phyloP scores from a whole-genome alignment of 2,888 invertebrate species.

The Callyntrura guangdongensis region DNA sequence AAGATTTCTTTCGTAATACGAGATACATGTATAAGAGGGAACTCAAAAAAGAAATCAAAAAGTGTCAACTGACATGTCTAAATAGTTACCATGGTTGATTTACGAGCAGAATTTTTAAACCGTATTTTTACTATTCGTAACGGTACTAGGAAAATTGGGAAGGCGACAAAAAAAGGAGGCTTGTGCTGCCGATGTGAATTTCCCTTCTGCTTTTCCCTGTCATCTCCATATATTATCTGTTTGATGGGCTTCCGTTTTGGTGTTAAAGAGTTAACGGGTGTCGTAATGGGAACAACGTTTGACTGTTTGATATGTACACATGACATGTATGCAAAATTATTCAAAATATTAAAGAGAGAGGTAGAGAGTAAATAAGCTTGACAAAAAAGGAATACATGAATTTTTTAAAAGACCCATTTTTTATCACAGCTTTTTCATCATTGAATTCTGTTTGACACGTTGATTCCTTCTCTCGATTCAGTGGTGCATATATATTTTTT shows the following conservation, averaged over 20 bases:
- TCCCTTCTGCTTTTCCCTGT: slow-evolving; percentile 17
- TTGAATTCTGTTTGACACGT: neutral
- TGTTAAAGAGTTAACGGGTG: slow-evolving; percentile 26
- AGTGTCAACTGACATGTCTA: slow-evolving; percentile 83
- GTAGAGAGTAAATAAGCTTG: slow-evolving; percentile 31
- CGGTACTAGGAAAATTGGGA: neutral
- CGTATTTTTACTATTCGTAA: slow-evolving; percentile 46
- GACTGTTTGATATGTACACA: slow-evolving; percentile 23
- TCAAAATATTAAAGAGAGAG: neutral
- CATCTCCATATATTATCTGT: slow-evolving; percentile 46
- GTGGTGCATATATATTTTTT: slow-evolving; percentile 35
- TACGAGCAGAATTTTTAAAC: slow-evolving; percentile 83
- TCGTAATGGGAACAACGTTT: slow-evolving; percentile 23
- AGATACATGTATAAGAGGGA: no score
- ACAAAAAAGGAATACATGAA: slow-evolving; percentile 28
- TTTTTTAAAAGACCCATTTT: neutral
- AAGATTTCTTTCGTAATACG: neutral
- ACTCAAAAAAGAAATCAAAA: slow-evolving; percentile 77
- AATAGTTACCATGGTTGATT: slow-evolving; percentile 83
- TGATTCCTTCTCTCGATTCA: slow-evolving; percentile 4
- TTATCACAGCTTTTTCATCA: slow-evolving; percentile 36
- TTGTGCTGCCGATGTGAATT: slow-evolving; percentile 30
- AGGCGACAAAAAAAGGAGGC: slow-evolving; percentile 27
- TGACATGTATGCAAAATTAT: neutral
- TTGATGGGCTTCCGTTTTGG: slow-evolving; percentile 38